Evolutionary conservation across 2,113 vertebrate genomes (phyloP), one percentile per base, ranked within the genome.

Genomic region (Ranitomeya imitator): DNA sequence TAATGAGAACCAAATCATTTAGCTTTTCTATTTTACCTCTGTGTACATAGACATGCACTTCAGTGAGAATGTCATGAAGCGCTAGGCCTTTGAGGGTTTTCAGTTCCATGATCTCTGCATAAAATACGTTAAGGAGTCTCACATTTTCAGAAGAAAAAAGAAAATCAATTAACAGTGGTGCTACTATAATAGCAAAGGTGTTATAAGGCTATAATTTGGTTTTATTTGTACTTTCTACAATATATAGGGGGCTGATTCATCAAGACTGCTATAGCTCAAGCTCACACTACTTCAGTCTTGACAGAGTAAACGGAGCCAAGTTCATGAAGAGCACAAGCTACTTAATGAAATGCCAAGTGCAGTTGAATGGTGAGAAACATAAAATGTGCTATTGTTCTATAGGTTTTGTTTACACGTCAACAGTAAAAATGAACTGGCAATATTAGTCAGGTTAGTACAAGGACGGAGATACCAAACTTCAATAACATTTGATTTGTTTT

Each of bases 21-120:
- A 60, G 79, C 9, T 18, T 54, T 45, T 11, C n/a, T n/a, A n/a
- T 37, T 87, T 92, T 89, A 99, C 98, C 97, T 97, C 97, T 94
- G 91, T 99, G 98, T 90, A 99, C 93, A 0, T 99, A 97, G 80
- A 97, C 90, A 90, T 99, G 98, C 71, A 99, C 93, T 91, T 99
- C 97, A 0, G 97, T 98, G 90, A 99, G 95, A 91, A 99, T 99
- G 79, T 99, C 98, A 0, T 99, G 96, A 78, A 99, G 90, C 0
- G 98, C 98, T 93, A 99, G 89, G 51, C 98, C 98, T 91, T 99
- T 99, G 90, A 99, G 90, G 0, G 96, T 98, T 90, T 99, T 99
- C 92, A 99, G 92, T 91, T 97, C 93, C 1, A 92, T 94, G 90
- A 99, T 98, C 91, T 96, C 98, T 99, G 91, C 23, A 85, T 8